A percentile compares a stretch with the other conserved stretches of the same genome.
phyloP scores from a whole-genome alignment of 1,140 invertebrate genomes.

The Helicoverpa zea region DNA sequence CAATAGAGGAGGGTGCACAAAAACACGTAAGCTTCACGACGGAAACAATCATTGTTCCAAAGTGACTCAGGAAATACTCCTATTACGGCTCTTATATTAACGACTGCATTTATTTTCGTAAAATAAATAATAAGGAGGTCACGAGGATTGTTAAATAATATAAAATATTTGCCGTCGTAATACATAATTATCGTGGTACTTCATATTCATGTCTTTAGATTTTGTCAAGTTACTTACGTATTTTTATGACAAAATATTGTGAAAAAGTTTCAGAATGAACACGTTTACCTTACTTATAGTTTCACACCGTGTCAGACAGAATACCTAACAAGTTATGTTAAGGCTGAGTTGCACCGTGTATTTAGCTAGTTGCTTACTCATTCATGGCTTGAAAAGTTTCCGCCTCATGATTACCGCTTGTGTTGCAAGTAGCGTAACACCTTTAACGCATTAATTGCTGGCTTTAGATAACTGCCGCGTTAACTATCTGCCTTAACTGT shows the following conservation, averaged over 20 bases:
- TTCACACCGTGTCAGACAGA: conserved; percentile 1
- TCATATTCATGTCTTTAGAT: background rate
- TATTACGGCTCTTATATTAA: conserved; percentile 1
- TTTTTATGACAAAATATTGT: background rate
- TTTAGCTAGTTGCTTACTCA: conserved; percentile 62
- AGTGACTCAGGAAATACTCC: conserved; percentile 57
- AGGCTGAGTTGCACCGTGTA: conserved; percentile 38
- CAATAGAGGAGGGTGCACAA: conserved; percentile 63
- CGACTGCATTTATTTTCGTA: background rate
- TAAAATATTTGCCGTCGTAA: no score
- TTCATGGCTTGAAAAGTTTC: conserved; percentile 63
- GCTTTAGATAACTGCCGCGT: conserved; percentile 51
- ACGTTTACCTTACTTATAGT: conserved; percentile 15
- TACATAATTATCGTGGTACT: background rate
- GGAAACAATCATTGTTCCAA: conserved; percentile 64
- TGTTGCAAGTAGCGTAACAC: conserved; percentile 50
- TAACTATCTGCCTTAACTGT: conserved; percentile 37
- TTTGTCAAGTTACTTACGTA: no score
- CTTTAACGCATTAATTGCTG: conserved; percentile 66
- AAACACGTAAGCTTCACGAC: conserved; percentile 61
- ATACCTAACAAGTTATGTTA: conserved; percentile 37
- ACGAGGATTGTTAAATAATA: no score
- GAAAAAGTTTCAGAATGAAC: background rate
- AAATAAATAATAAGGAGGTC: no score
- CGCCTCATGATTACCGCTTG: conserved; percentile 70